Conservation (phyloP, 2,888 invertebrate species). For the Drosophila mimica region DNA sequence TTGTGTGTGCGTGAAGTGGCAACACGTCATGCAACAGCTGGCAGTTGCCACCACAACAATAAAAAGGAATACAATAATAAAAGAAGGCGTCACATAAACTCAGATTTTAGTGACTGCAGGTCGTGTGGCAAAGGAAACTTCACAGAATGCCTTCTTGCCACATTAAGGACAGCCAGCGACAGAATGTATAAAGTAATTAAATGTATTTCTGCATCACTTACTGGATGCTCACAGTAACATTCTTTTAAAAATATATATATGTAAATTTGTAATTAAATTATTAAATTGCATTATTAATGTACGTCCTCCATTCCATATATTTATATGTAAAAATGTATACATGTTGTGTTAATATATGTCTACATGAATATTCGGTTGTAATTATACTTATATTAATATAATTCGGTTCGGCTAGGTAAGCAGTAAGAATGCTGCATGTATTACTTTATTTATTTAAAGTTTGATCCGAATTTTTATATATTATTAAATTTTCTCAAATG, state of each 20-base stretch:
- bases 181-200: not conserved
- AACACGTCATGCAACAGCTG: constrained; percentile 65
- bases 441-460: not conserved
- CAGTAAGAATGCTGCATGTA: not conserved
- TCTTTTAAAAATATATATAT: not conserved
- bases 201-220: too few relatives aligned
- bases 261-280: not conserved
- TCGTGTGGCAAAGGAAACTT: constrained; percentile 2
- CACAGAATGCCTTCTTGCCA: not conserved
- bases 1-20: constrained; percentile 16
- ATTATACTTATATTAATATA: not conserved
- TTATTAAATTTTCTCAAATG: not conserved
- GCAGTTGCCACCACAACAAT: constrained; percentile 26
- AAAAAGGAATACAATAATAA: constrained; percentile 17
- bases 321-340: not conserved
- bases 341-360: too few relatives aligned
- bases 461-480: not conserved
- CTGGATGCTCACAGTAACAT: not conserved
- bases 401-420: not conserved
- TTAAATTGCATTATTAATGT: not conserved
- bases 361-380: not conserved
- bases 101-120: constrained; percentile 2
- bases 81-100: constrained; percentile 1
- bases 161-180: not conserved
- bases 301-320: not conserved